Evolutionary conservation across 2,113 vertebrate species (phyloP).

Genomic region (Phoxinus phoxinus): DNA sequence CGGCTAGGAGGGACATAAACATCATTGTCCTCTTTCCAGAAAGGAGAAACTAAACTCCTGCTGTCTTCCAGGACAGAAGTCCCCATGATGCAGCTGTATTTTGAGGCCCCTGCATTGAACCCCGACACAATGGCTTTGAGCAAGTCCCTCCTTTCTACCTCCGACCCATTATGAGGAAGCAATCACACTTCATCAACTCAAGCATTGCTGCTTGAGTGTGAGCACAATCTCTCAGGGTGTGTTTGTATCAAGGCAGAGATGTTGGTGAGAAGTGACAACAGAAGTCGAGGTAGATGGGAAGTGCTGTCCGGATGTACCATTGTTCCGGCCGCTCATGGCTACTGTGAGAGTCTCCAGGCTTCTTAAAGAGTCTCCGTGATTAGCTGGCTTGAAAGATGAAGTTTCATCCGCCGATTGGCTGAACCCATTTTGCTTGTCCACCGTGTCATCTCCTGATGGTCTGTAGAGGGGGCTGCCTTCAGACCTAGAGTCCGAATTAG

Average conservation of each 20-base stretch:
- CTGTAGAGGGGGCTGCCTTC: slow-evolving; percentile 95
- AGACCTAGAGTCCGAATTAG: slow-evolving; percentile 85
- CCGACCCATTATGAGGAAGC: slow-evolving; percentile 90
- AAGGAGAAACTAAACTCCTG: background rate
- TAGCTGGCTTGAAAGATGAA: slow-evolving; percentile 92
- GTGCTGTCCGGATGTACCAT: slow-evolving; percentile 87
- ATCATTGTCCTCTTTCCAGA: slow-evolving; percentile 33
- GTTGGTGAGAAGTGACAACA: slow-evolving; percentile 73
- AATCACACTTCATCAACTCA: slow-evolving; percentile 94
- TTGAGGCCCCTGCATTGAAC: slow-evolving; percentile 55
- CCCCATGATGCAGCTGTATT: background rate
- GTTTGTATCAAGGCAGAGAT: slow-evolving; percentile 84
- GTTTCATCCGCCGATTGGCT: slow-evolving; percentile 89
- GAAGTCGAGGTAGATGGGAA: slow-evolving; percentile 88
- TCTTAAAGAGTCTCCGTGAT: slow-evolving; percentile 89
- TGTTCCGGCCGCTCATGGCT: slow-evolving; percentile 84
- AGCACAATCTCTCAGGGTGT: slow-evolving; percentile 43
- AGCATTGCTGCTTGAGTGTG: slow-evolving; percentile 73
- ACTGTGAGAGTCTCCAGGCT: slow-evolving; percentile 86
- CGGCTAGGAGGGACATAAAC: background rate
- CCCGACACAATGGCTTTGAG: slow-evolving; percentile 92
- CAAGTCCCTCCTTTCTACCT: slow-evolving; percentile 53
- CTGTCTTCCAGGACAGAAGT: slow-evolving; percentile 6
- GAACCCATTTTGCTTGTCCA: slow-evolving; percentile 86
- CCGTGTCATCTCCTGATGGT: slow-evolving; percentile 87